Conservation (phyloP, 2,888 invertebrate species). For the Spodoptera littoralis region DNA sequence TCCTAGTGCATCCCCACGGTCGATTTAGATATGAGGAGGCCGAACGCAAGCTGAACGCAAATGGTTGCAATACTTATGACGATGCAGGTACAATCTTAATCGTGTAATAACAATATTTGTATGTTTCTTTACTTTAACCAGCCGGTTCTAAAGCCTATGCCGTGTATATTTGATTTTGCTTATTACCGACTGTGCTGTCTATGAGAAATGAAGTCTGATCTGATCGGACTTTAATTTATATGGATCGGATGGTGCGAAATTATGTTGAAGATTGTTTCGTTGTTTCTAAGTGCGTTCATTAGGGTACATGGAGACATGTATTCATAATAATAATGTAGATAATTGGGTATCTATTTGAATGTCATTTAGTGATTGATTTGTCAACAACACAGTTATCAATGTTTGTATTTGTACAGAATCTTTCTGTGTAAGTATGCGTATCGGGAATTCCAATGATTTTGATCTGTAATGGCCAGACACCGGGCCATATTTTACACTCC, state of each 20-base stretch:
- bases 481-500: no score
- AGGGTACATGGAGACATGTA: no score
- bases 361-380: no score
- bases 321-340: no score
- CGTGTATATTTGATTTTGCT: constrained; percentile 23
- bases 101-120: constrained; percentile 45
- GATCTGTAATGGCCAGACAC: no score
- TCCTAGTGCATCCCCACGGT: constrained; percentile 19
- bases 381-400: no score
- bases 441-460: no score
- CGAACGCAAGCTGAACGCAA: constrained; percentile 36
- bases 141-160: constrained; percentile 26
- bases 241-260: neutral
- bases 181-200: neutral
- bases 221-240: constrained; percentile 3
- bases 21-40: constrained; percentile 47
- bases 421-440: no score
- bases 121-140: constrained; percentile 35
- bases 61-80: constrained; percentile 12
- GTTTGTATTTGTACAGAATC: no score
- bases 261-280: no score
- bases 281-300: no score
- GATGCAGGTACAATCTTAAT: constrained; percentile 47
- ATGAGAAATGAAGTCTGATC: constrained; percentile 1
- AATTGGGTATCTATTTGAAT: no score